Evolutionary conservation across 2,888 invertebrate genomes (phyloP).

Genomic region (Drosophila barbarae): DNA sequence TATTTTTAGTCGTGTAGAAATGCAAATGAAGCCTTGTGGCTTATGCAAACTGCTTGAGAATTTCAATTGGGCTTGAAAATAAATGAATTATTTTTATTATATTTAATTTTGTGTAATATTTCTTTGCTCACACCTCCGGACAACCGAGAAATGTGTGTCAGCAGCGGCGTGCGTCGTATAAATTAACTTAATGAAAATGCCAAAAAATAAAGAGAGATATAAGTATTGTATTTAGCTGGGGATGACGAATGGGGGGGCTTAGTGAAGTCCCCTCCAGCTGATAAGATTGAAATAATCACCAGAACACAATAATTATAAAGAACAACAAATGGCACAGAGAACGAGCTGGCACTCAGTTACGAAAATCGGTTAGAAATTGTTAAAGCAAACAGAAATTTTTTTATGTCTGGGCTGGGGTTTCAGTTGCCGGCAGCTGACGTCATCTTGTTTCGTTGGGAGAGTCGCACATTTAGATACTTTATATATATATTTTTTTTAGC

Average conservation of each 20-base stretch:
- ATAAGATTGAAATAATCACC: constrained; percentile 57
- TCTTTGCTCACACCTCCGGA: constrained; percentile 18
- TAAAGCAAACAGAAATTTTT: constrained; percentile 27
- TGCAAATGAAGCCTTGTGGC: constrained; percentile 47
- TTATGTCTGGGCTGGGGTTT: constrained; percentile 21
- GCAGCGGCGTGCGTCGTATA: constrained; percentile 3
- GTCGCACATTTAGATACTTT: constrained; percentile 15
- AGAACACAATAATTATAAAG: constrained; percentile 18
- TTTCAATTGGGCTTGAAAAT: constrained; percentile 19
- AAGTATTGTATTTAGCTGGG: background rate
- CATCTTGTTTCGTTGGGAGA: constrained; percentile 17
- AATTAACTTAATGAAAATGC: constrained; percentile 11
- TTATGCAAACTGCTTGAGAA: constrained; percentile 17
- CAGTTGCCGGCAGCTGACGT: constrained; percentile 45
- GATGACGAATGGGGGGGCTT: constrained; percentile 37
- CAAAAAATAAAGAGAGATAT: constrained; percentile 11
- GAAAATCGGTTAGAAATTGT: constrained; percentile 39
- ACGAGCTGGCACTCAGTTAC: constrained; percentile 24
- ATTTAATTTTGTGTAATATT: constrained; percentile 19
- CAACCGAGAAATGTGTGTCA: constrained; percentile 13
- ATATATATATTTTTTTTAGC: background rate
- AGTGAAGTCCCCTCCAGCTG: constrained; percentile 16
- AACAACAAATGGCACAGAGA: background rate
- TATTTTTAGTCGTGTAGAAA: constrained; percentile 32
- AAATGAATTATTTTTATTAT: constrained; percentile 9